These are phyloP conservation scores for Noctilio leporinus DNA, from an alignment of 2,113 vertebrate species.

Conservation along the genomic window DNA sequence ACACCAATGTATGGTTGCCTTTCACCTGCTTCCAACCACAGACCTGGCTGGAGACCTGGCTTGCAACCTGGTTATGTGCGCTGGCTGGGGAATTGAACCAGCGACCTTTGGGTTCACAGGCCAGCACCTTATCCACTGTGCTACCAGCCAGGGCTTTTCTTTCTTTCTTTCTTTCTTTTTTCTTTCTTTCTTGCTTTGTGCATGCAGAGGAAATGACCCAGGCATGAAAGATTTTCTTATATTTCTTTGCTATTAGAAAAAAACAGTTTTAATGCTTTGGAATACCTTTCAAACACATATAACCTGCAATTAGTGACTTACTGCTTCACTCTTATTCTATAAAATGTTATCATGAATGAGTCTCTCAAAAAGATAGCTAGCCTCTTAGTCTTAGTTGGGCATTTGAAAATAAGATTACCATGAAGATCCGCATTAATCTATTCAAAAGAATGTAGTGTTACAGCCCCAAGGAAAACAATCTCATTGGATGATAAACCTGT, in stretches of 20 bases:
- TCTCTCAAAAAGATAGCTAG: neutral
- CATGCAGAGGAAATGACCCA: slow-evolving; percentile 46
- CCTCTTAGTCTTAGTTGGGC: neutral
- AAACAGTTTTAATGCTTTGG: neutral
- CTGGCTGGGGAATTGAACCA: too few species aligned
- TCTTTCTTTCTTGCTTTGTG: neutral
- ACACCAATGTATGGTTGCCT: too few species aligned
- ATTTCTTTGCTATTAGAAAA: slow-evolving; percentile 2
- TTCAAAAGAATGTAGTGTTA: neutral
- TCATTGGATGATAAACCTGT: neutral
- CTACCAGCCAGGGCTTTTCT: too few species aligned
- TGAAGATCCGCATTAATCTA: neutral
- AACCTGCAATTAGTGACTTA: neutral
- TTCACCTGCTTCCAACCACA: too few species aligned
- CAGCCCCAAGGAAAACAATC: neutral
- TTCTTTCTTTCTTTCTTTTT: too few species aligned
- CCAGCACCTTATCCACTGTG: too few species aligned
- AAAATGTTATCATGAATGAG: neutral
- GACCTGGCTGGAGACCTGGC: too few species aligned
- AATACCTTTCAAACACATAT: slow-evolving; percentile 42
- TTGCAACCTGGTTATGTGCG: too few species aligned
- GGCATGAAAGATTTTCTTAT: slow-evolving; percentile 35
- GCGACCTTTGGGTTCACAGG: too few species aligned
- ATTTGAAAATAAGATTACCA: neutral
- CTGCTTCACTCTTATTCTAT: slow-evolving; percentile 33